Conservation (phyloP, 2,888 invertebrate species). For the Diarsia dahlii region DNA sequence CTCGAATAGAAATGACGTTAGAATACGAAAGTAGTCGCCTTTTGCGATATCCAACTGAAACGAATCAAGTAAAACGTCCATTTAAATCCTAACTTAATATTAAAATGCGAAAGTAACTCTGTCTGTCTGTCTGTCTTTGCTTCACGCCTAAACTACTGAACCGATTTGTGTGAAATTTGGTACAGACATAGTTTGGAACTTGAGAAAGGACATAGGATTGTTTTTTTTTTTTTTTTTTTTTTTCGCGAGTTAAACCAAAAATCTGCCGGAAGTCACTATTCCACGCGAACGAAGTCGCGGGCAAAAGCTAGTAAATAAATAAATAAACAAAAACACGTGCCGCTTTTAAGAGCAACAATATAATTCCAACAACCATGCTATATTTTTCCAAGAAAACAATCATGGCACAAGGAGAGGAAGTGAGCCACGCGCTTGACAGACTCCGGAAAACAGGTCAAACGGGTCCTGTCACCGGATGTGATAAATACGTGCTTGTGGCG, state of each 20-base stretch:
- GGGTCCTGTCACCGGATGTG: neutral
- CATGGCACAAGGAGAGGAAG: neutral
- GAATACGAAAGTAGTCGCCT: conserved; percentile 27
- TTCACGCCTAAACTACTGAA: too few relatives aligned
- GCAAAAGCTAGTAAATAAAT: too few relatives aligned
- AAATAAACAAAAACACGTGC: neutral
- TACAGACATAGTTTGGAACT: too few relatives aligned
- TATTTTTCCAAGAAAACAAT: conserved; percentile 11
- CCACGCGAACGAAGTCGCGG: too few relatives aligned
- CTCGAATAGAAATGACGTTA: conserved; percentile 25
- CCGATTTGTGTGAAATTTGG: too few relatives aligned
- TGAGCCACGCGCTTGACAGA: neutral
- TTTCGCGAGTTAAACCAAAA: too few relatives aligned
- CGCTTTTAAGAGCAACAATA: neutral
- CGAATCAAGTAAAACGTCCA: conserved; percentile 6
- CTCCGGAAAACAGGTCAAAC: neutral
- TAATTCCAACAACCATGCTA: neutral
- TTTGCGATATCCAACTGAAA: neutral
- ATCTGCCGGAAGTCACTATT: too few relatives aligned
- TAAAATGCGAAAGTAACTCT: too few relatives aligned
- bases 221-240: too few relatives aligned
- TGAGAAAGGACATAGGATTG: too few relatives aligned
- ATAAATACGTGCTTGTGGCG: neutral
- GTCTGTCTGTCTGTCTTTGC: too few relatives aligned
- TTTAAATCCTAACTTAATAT: too few relatives aligned